Evolutionary conservation across 2,797 vertebrate genomes (phyloP).

Genomic region (Passerculus sandwichensis): DNA sequence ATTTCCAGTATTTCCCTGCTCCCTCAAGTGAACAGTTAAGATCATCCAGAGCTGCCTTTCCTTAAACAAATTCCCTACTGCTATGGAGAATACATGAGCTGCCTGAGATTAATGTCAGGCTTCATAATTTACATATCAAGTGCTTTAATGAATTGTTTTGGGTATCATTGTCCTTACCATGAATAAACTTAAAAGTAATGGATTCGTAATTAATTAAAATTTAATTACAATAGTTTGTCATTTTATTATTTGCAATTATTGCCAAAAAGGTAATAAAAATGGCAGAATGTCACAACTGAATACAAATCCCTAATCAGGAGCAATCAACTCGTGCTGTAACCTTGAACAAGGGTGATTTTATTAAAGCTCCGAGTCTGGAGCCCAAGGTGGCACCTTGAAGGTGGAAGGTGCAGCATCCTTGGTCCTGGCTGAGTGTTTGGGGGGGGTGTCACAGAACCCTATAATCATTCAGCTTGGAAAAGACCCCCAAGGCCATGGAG

Average conservation of each 20-base stretch:
- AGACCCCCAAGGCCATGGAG: background rate
- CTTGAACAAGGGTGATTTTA: constrained; percentile 62
- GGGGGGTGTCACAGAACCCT: accelerated
- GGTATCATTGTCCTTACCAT: constrained; percentile 31
- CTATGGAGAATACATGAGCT: background rate
- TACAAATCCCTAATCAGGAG: constrained; percentile 68
- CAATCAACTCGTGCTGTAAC: background rate
- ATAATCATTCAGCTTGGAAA: background rate
- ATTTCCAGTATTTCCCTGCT: background rate
- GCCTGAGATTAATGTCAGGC: constrained; percentile 3
- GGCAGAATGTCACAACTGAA: constrained; percentile 52
- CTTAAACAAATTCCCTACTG: background rate
- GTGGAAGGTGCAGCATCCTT: background rate
- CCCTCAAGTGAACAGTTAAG: background rate
- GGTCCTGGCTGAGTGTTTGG: background rate
- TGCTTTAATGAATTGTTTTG: constrained; percentile 62
- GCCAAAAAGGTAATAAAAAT: constrained; percentile 63
- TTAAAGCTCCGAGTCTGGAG: background rate
- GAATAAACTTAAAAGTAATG: constrained; percentile 68
- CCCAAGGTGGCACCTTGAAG: background rate
- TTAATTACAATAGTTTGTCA: constrained; percentile 64
- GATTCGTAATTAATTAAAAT: constrained; percentile 63
- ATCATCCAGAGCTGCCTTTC: background rate
- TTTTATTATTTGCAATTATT: constrained; percentile 69
- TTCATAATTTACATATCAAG: constrained; percentile 53